Evolutionary conservation across 2,797 vertebrate genomes (phyloP).

Genomic region (Mareca penelope): DNA sequence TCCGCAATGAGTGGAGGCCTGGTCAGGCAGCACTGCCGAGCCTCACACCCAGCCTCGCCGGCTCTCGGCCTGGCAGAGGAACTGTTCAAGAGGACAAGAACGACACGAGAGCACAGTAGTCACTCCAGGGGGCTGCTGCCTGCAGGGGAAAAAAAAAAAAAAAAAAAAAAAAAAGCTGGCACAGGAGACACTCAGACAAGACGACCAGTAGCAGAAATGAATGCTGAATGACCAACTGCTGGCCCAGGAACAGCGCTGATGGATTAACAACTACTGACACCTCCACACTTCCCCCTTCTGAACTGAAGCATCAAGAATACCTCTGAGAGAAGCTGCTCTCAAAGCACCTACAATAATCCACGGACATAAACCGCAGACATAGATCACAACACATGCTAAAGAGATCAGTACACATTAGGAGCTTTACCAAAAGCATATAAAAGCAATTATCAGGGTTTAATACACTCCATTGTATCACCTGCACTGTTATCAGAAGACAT

Average conservation of each 20-base stretch:
- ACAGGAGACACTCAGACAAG: not conserved
- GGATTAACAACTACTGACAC: not conserved
- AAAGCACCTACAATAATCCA: not conserved
- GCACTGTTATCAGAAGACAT: not conserved
- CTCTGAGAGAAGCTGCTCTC: not conserved
- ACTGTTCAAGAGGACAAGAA: not conserved
- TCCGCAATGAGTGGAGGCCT: not conserved
- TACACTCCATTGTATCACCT: not conserved
- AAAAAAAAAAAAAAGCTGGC: not conserved
- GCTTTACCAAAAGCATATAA: not conserved
- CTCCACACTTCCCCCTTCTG: not conserved
- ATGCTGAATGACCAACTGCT: not conserved
- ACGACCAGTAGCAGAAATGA: not conserved
- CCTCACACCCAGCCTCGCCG: rapidly evolving
- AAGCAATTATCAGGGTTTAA: not conserved
- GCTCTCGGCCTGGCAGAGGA: not conserved
- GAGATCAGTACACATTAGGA: not conserved
- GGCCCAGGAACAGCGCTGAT: not conserved
- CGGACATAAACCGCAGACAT: rapidly evolving
- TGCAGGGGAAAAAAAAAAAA: too few relatives aligned
- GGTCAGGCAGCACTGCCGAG: not conserved
- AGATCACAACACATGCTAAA: not conserved
- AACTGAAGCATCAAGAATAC: not conserved
- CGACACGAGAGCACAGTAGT: not conserved
- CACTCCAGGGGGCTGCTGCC: not conserved